Evolutionary conservation across 2,888 invertebrate species (phyloP), one percentile per base, ranked within the genome.

Genomic region (Leptopilina drosophilae): DNA sequence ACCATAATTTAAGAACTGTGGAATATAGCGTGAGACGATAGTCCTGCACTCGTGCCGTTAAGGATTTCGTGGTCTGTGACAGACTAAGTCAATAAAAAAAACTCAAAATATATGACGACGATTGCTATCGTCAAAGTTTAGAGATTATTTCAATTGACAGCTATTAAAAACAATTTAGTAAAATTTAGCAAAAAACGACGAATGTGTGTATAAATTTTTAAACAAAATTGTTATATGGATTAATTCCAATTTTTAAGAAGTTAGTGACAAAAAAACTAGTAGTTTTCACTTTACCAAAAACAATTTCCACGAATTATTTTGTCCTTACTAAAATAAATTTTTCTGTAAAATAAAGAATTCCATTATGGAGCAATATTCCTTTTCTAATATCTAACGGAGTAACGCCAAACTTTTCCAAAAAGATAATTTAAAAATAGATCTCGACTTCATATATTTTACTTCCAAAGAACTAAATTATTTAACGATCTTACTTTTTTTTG

Each of bases 1-100:
- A 85, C 85, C 83, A 85, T 85, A 84, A 84, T 84, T 85, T 85
- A 82, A 82, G 77, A 81, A 81, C 80, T 81, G 80, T 79, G 81
- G 81, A 82, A 80, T 83, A 77, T 83, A 82, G 81, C 82, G 82
- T 80, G 78, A 78, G 77, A 64, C 79, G 56, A 75, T 49, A 73
- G 76, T 78, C 67, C 67, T 64, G 6, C 7, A 64, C 77, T 73
- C 73, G 73, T 73, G 73, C 40, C 15, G 73, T 73, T 26, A 56
- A 73, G 73, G 73, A 73, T 73, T 73, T 73, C 73, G 40, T 73
- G 73, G 73, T 73, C 73, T 33, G 73, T 73, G 73, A 73, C 73
- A 73, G 73, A 56, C 73, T 40, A 33, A 73, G 73, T 73, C 73
- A 59, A 73, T 73, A 73, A 73, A 73, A 59, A 67, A 73, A 73